phyloP scores from a whole-genome alignment of 2,797 vertebrate genomes.

The Gymnothorax reevesii region DNA sequence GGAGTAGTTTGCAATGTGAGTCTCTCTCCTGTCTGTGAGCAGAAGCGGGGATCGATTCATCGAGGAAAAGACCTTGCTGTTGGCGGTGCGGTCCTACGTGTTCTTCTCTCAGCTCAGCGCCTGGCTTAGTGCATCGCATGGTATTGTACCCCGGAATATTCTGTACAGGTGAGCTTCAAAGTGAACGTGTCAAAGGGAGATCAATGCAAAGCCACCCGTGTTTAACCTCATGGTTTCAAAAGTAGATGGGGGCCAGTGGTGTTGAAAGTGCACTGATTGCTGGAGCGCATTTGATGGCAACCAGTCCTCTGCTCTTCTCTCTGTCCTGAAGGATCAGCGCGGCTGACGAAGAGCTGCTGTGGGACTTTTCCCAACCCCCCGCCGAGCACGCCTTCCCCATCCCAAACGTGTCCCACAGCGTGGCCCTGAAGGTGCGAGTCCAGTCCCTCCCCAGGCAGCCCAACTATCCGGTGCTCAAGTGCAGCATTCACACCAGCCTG shows the following conservation, averaged over 20 bases:
- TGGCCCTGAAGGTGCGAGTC: conserved; percentile 94
- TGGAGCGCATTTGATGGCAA: background rate
- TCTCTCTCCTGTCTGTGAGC: conserved; percentile 14
- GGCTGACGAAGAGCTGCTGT: conserved; percentile 89
- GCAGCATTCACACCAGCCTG: conserved; percentile 90
- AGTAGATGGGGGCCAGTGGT: background rate
- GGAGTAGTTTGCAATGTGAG: background rate
- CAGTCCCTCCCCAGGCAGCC: conserved; percentile 96
- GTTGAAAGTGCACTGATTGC: background rate
- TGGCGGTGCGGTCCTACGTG: conserved; percentile 96
- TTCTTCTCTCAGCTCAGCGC: conserved; percentile 99
- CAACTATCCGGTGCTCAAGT: conserved; percentile 89
- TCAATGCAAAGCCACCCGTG: background rate
- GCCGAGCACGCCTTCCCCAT: conserved; percentile 95
- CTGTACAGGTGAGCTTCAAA: conserved; percentile 86
- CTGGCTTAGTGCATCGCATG: conserved; percentile 97
- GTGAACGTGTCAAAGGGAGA: conserved; percentile 5
- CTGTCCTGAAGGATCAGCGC: conserved; percentile 86
- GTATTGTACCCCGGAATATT: conserved; percentile 96
- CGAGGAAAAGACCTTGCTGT: conserved; percentile 93
- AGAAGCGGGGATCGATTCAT: conserved; percentile 95
- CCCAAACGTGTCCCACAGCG: conserved; percentile 92
- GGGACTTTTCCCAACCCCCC: conserved; percentile 92
- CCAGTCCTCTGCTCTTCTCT: background rate
- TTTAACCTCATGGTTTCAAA: background rate